These are phyloP conservation scores for Agriopis leucophaearia DNA, from an alignment of 2,888 invertebrate species.

Conservation along the genomic window DNA sequence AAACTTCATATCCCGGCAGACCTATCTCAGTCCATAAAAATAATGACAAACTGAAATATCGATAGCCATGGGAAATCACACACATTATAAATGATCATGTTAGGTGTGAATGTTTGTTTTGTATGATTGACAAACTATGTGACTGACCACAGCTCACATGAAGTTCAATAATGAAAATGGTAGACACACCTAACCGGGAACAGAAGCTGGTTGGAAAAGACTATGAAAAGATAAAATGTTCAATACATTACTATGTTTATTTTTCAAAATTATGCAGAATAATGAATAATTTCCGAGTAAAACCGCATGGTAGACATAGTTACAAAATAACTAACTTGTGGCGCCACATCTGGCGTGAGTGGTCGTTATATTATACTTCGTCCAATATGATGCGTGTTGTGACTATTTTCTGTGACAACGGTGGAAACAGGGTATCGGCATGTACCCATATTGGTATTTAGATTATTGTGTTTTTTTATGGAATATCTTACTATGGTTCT, in stretches of 20 bases:
- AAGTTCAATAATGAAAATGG: too few species aligned
- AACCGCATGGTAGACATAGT: not conserved
- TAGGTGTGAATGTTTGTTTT: not conserved
- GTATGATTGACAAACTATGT: too few species aligned
- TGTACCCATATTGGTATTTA: not conserved
- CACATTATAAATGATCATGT: not conserved
- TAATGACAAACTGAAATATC: constrained; percentile 38
- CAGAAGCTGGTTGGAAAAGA: too few species aligned
- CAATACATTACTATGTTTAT: not conserved
- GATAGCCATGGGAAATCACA: constrained; percentile 27
- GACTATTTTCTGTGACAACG: constrained; percentile 13
- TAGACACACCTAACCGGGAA: too few species aligned
- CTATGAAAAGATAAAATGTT: too few species aligned
- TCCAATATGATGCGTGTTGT: constrained; percentile 32
- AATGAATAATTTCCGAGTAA: not conserved
- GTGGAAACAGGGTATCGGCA: constrained; percentile 11
- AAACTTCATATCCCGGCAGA: constrained; percentile 31
- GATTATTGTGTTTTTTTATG: too few species aligned
- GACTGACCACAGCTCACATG: too few species aligned
- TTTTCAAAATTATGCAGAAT: too few species aligned
- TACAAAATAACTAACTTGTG: constrained; percentile 30
- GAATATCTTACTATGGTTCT: too few species aligned
- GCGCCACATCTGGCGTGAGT: constrained; percentile 33
- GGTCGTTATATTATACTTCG: constrained; percentile 36
- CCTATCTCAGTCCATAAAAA: constrained; percentile 36